Evolutionary conservation across 2,888 invertebrate genomes (phyloP), one percentile per base, ranked within the genome.

Genomic region (Drosophila meridionalis): DNA sequence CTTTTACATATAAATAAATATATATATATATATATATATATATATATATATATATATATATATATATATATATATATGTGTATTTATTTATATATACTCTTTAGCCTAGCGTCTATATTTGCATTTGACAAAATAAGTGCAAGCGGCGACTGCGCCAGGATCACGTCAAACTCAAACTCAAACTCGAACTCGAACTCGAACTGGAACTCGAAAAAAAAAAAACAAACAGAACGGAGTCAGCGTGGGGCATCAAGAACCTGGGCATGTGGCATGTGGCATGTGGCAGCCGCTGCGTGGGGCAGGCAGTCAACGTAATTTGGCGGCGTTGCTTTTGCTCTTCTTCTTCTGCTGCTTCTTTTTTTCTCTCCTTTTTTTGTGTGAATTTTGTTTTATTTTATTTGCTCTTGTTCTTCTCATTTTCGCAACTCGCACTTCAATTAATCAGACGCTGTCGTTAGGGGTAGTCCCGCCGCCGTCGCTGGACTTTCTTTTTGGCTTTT

Each of bases 101-200:
- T 34, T 34, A 59, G 28, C n/a, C n/a, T 50, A 9, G 45, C 65
- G 89, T 84, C 90, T 85, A 86, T 85, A 90, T 85, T 90, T 85
- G 84, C 89, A 85, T 90, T 85, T 85, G 84, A 90, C 90, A 89
- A 85, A 90, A 85, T 89, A 89, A 85, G 90, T 82, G 84, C 85
- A 89, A 73, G 84, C 57, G 36, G 58, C 42, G 50, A 36, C 52
- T 59, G 76, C 36, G 56, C 36, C 50, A 42, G 69, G 50, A 66
- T 53, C 42, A 38, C n/a, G 38, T 20, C 26, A 66, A 53, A 38
- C 34, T 53, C 36, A n/a, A 50, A 59, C 69, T 69, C 28, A 48
- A 47, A 30, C 26, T 36, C n/a, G 8, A 61, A 28, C 30, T 53
- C 32, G 11, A 50, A 4, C 30, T 50, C 48, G 1, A 28, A 28